Evolutionary conservation across 1,140 invertebrate genomes (phyloP).

Genomic region (Drosophila paulistorum): DNA sequence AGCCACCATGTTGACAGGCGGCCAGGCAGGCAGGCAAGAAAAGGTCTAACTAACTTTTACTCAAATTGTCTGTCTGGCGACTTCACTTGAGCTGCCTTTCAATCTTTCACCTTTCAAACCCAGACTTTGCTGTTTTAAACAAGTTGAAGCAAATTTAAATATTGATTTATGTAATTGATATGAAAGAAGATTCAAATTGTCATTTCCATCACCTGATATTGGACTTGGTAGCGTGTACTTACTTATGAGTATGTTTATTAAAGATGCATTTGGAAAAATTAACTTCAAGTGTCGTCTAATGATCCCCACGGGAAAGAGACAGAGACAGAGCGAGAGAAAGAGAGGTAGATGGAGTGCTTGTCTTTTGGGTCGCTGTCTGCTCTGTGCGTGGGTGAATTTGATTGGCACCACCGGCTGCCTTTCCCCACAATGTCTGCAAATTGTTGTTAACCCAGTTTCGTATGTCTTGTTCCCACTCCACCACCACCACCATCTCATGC

Average conservation of each 20-base stretch:
- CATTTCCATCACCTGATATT: not conserved
- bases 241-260: not conserved
- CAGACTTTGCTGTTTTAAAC: no score
- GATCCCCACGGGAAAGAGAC: not conserved
- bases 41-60: slow-evolving; percentile 47
- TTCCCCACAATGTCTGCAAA: slow-evolving; percentile 18
- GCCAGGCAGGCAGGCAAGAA: slow-evolving; percentile 25
- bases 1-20: slow-evolving; percentile 13
- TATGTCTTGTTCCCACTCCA: not conserved
- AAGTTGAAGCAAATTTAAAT: no score
- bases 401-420: slow-evolving; percentile 40
- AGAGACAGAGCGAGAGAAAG: no score
- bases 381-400: slow-evolving; percentile 32
- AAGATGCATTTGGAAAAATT: not conserved
- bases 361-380: slow-evolving; percentile 3
- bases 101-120: no score
- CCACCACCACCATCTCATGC: not conserved
- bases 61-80: slow-evolving; percentile 21
- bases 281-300: slow-evolving; percentile 7
- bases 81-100: slow-evolving; percentile 31
- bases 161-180: no score
- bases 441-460: slow-evolving; percentile 25
- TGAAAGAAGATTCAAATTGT: no score
- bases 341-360: not conserved
- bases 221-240: not conserved